These are phyloP conservation scores for Arrhopalites spinosus DNA, from an alignment of 2,888 invertebrate genomes.

Conservation along the genomic window DNA sequence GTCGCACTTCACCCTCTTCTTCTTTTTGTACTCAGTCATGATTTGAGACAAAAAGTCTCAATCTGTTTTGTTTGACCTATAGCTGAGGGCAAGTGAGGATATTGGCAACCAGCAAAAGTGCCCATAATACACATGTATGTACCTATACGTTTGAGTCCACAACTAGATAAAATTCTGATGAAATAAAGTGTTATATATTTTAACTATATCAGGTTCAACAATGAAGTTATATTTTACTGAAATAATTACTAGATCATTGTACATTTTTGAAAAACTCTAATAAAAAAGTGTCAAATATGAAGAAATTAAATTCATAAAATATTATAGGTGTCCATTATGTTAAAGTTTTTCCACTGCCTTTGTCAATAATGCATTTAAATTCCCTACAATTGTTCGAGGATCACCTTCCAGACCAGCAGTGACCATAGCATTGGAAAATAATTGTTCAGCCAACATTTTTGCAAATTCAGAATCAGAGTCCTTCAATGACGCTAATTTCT, in stretches of 20 bases:
- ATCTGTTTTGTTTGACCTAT: background rate
- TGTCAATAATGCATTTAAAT: slow-evolving; percentile 84
- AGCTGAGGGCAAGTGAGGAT: background rate
- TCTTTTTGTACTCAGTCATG: slow-evolving; percentile 16
- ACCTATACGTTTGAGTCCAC: background rate
- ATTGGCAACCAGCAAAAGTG: background rate
- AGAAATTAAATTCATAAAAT: background rate
- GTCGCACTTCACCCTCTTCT: slow-evolving; percentile 20
- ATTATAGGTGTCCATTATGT: background rate
- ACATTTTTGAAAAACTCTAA: background rate
- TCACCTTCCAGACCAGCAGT: slow-evolving; percentile 92
- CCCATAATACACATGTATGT: background rate
- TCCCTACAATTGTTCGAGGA: slow-evolving; percentile 79
- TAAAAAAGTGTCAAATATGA: background rate
- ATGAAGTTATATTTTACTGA: no score
- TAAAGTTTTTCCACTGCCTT: slow-evolving; percentile 74
- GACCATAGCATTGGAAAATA: slow-evolving; percentile 93
- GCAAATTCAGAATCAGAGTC: slow-evolving; percentile 79
- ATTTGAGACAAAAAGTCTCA: background rate
- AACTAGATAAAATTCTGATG: background rate
- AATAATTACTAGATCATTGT: background rate
- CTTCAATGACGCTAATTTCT: slow-evolving; percentile 78
- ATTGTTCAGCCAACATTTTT: slow-evolving; percentile 81
- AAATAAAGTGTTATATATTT: background rate
- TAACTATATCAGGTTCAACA: background rate